Evolutionary conservation across 2,888 invertebrate species (phyloP).

Genomic region (Stenolophus ochropezus): DNA sequence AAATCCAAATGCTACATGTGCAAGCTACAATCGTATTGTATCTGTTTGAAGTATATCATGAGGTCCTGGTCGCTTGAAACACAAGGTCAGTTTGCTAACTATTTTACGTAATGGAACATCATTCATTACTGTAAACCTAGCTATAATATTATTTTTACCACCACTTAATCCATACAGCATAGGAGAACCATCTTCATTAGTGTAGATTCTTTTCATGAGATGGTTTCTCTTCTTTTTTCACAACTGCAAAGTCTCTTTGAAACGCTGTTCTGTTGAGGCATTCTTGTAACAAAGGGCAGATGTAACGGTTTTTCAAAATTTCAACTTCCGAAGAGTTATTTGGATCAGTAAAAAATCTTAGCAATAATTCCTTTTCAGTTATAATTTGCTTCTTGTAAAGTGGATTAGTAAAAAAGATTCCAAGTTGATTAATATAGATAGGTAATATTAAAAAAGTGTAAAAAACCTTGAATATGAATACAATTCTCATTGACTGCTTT

Average conservation of each 20-base stretch:
- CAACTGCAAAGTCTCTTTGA: constrained; percentile 61
- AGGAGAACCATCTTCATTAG: background rate
- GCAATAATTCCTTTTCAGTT: constrained; percentile 40
- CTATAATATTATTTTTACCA: background rate
- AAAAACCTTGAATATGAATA: constrained; percentile 32
- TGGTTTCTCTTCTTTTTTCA: constrained; percentile 43
- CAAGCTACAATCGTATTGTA: no score
- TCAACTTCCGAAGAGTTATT: no score
- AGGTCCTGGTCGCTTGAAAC: no score
- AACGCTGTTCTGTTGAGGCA: constrained; percentile 62
- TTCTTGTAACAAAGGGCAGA: background rate
- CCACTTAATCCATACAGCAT: background rate
- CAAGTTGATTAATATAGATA: constrained; percentile 25
- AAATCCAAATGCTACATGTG: no score
- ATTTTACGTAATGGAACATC: background rate
- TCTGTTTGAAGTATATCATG: no score
- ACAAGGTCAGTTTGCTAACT: no score
- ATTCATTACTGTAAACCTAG: background rate
- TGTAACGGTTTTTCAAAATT: no score
- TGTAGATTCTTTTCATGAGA: background rate
- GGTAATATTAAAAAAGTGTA: constrained; percentile 9
- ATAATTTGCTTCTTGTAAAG: constrained; percentile 41
- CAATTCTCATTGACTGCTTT: background rate
- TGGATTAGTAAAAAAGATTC: constrained; percentile 38
- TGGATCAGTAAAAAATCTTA: no score